Percentiles rank a stretch among this genome's conserved stretches.
phyloP scores from a whole-genome alignment of 2,888 invertebrate genomes.

The Morpho achilles region DNA sequence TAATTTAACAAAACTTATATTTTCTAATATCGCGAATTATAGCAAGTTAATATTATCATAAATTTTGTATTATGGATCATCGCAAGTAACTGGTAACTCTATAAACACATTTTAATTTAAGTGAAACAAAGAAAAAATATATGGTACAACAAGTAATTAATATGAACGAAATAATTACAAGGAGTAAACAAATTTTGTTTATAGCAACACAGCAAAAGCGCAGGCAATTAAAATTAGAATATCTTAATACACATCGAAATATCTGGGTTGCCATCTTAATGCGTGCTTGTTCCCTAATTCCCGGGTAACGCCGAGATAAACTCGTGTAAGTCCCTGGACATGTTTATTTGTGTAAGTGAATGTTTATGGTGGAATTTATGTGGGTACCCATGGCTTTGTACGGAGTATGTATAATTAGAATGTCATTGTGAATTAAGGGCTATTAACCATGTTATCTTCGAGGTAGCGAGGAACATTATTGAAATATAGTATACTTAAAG shows the following conservation, averaged over 20 bases:
- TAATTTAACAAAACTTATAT: too few relatives aligned
- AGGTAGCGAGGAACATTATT: background rate
- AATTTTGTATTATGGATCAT: too few relatives aligned
- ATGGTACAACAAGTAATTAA: too few relatives aligned
- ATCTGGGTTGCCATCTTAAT: constrained; percentile 78
- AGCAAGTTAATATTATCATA: too few relatives aligned
- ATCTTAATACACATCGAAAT: constrained; percentile 85
- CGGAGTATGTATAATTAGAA: constrained; percentile 18
- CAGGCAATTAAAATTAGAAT: constrained; percentile 82
- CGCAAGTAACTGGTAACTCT: too few relatives aligned
- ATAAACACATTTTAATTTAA: too few relatives aligned
- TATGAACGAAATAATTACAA: constrained; percentile 8
- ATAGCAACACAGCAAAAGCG: constrained; percentile 16
- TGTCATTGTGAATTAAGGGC: constrained; percentile 2
- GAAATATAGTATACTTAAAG: background rate
- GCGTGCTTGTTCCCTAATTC: constrained; percentile 74
- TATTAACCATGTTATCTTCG: constrained; percentile 4
- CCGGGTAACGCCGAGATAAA: constrained; percentile 66
- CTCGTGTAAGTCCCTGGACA: constrained; percentile 52
- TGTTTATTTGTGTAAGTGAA: constrained; percentile 74
- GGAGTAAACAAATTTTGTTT: constrained; percentile 18
- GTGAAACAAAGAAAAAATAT: too few relatives aligned
- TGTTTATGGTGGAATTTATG: constrained; percentile 45
- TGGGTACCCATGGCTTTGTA: constrained; percentile 20
- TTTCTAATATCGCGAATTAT: too few relatives aligned